Evolutionary conservation across 2,888 invertebrate species (phyloP), one percentile per base, ranked within the genome.

Genomic region (Oscheius onirici): DNA sequence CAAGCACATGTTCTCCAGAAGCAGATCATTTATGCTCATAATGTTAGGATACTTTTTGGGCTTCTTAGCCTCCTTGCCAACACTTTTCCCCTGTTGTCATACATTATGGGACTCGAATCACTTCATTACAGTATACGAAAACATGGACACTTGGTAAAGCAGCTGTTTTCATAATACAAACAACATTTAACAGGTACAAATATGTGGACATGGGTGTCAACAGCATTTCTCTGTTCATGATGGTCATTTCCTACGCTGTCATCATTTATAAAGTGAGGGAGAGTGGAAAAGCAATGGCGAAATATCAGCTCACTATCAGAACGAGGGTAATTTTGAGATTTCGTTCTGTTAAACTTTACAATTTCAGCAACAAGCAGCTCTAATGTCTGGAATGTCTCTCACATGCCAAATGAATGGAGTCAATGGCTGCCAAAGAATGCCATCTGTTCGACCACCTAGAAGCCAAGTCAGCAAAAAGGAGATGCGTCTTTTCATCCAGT

Each of bases 211-310:
- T 86, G 80, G 76, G 73, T 8, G 81, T 86, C 11, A 85, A 85
- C 71, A 79, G 79, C 44, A 60, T 84, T 24, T 80, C 83, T 0
- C 69, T 85, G 13, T 65, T 81, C 10, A 74, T 83, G 66, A 86
- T 86, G 86, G 78, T 86, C 24, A 73, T 85, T 26, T 84, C 83
- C 17, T 86, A 86, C 73, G 79, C 83, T 0, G 83, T 83, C n/a
- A 86, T 86, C 51, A 83, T 85, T 57, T 79, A 77, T 60, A 84
- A 84, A 78, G 84, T 84, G 2, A 74, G 84, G 13, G 83, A 83
- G 61, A 84, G 84, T 72, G 82, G 84, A 28, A 72, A 77, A 46
- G 84, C 84, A 0, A 83, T 84, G 83, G 83, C 83, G 1, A 84
- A 83, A 44, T 84, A 84, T 73, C 84, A 83, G 60, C 63, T 83